These are phyloP conservation scores for Ictalurus punctatus DNA, from an alignment of 2,113 vertebrate genomes.

Conservation along the genomic window DNA sequence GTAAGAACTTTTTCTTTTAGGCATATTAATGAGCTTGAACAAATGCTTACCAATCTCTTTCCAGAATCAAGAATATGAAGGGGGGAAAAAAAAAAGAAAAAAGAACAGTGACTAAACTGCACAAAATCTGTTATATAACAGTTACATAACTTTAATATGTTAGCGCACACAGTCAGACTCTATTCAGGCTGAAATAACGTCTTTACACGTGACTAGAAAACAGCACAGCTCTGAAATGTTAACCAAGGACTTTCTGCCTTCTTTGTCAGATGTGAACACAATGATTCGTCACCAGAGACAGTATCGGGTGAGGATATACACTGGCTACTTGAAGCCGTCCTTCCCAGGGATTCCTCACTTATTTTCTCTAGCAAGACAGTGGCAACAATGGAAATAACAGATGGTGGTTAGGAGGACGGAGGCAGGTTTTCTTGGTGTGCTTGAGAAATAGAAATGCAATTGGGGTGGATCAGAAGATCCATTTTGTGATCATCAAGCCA, in stretches of 20 bases:
- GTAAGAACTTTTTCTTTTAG: not conserved
- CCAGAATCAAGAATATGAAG: not conserved
- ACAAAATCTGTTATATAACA: not conserved
- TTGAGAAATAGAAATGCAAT: not conserved
- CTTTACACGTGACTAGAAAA: not conserved
- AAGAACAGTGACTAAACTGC: not conserved
- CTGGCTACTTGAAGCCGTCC: not conserved
- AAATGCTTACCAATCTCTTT: not conserved
- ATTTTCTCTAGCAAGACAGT: too few species aligned
- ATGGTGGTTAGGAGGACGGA: not conserved
- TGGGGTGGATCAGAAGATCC: too few species aligned
- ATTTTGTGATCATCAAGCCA: not conserved
- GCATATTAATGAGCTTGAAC: not conserved
- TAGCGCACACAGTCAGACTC: not conserved
- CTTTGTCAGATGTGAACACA: not conserved
- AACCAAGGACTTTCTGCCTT: not conserved
- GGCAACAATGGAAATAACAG: not conserved
- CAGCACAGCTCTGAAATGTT: not conserved
- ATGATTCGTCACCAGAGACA: not conserved
- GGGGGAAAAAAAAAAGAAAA: not conserved
- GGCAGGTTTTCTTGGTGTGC: not conserved
- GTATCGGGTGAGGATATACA: not conserved
- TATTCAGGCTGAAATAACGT: not conserved
- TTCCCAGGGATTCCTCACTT: not conserved
- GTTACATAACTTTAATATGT: not conserved